A percentile compares a stretch with the other conserved stretches of the same genome.
phyloP scores from a whole-genome alignment of 2,888 invertebrate genomes.

The Exephanes ischioxanthus region DNA sequence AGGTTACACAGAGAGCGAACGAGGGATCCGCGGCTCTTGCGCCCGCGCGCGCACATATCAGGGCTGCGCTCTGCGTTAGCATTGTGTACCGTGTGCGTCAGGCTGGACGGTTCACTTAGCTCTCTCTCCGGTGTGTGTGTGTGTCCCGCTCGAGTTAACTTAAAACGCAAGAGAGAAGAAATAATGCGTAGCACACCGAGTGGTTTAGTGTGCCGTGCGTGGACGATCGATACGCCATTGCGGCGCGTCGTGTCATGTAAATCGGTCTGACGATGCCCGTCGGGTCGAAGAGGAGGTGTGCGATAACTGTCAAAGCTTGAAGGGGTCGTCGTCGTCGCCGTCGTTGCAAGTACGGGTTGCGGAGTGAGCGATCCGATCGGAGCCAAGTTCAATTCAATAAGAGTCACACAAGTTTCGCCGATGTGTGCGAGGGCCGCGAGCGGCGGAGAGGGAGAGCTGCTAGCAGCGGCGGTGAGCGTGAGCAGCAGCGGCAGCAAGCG shows the following conservation, averaged over 20 bases:
- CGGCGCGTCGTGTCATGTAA: conserved; percentile 80
- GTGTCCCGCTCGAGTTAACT: conserved; percentile 18
- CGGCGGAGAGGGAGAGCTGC: conserved; percentile 72
- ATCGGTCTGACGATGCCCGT: conserved; percentile 68
- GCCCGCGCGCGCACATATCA: conserved; percentile 70
- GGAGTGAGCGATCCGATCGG: conserved; percentile 28
- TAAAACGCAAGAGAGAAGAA: conserved; percentile 51
- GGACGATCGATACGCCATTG: conserved; percentile 83
- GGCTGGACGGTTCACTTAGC: conserved; percentile 74
- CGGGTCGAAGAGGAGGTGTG: conserved; percentile 25
- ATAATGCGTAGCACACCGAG: conserved; percentile 78
- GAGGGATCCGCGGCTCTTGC: conserved; percentile 61
- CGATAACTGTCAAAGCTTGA: conserved; percentile 63
- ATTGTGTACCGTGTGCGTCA: conserved; percentile 73
- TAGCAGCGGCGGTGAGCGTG: conserved; percentile 68
- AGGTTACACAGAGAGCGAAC: conserved; percentile 21
- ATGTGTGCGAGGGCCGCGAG: conserved; percentile 64
- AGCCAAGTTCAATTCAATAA: conserved; percentile 61
- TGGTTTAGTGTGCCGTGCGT: conserved; percentile 76
- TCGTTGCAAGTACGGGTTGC: conserved; percentile 13
- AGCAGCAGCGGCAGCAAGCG: conserved; percentile 31
- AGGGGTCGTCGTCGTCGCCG: conserved; percentile 15
- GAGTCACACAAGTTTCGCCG: conserved; percentile 16
- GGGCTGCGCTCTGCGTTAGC: conserved; percentile 68
- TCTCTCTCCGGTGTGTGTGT: conserved; percentile 40